These are phyloP conservation scores for Sarotherodon lohbergeri DNA, from an alignment of 2,113 vertebrate genomes.

Conservation along the genomic window DNA sequence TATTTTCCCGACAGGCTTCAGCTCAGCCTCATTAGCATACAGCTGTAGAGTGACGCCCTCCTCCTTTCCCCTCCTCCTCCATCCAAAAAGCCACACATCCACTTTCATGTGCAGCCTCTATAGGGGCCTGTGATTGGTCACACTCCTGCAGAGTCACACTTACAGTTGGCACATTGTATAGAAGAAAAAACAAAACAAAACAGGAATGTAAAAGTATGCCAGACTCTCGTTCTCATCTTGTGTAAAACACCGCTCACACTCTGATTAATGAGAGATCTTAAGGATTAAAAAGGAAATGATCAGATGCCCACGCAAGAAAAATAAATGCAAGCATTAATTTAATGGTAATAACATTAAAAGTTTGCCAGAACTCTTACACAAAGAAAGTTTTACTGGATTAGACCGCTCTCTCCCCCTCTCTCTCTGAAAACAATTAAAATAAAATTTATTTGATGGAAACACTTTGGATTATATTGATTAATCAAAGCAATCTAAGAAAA, in stretches of 20 bases:
- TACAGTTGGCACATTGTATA: constrained; percentile 30
- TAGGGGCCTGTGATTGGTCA: constrained; percentile 35
- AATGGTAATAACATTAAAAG: background rate
- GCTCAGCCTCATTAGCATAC: constrained; percentile 84
- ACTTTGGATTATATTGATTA: background rate
- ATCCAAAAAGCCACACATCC: constrained; percentile 5
- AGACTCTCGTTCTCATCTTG: background rate
- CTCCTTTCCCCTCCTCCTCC: background rate
- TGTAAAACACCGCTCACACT: background rate
- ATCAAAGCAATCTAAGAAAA: background rate
- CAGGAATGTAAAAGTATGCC: background rate
- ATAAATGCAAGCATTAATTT: background rate
- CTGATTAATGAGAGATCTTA: background rate
- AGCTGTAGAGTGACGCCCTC: constrained; percentile 74
- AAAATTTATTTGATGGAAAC: background rate
- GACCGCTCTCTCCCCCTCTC: background rate
- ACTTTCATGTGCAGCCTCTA: constrained; percentile 35
- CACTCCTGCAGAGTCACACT: constrained; percentile 39
- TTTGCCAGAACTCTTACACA: background rate
- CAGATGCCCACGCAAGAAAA: background rate
- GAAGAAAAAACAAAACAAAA: background rate
- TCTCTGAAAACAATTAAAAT: background rate
- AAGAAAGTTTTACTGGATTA: background rate
- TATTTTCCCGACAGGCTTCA: constrained; percentile 75
- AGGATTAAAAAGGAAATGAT: background rate